These are phyloP conservation scores for Drosophila atroscutellata DNA, from an alignment of 2,888 invertebrate genomes.

Conservation along the genomic window DNA sequence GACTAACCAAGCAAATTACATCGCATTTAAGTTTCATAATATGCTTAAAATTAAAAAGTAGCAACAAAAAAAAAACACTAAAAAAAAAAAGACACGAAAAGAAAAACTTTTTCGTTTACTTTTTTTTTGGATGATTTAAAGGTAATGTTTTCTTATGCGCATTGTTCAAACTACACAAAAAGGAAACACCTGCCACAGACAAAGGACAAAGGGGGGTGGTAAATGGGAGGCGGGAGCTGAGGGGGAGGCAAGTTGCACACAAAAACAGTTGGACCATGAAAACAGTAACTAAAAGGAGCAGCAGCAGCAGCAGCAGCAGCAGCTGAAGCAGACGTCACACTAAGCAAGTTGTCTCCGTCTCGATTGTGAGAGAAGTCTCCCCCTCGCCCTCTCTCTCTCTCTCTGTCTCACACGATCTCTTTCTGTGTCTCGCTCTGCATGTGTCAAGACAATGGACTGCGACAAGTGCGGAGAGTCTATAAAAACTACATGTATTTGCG, in stretches of 20 bases:
- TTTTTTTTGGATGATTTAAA: slow-evolving; percentile 35
- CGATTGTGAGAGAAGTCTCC: background rate
- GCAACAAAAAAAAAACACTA: background rate
- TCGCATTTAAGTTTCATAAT: slow-evolving; percentile 76
- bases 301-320: slow-evolving; percentile 31
- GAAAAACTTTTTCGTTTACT: slow-evolving; percentile 28
- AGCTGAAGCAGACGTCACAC: slow-evolving; percentile 40
- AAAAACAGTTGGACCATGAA: slow-evolving; percentile 62
- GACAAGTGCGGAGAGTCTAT: slow-evolving; percentile 75
- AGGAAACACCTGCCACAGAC: slow-evolving; percentile 55
- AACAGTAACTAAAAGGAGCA: slow-evolving; percentile 63
- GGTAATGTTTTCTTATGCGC: slow-evolving; percentile 52
- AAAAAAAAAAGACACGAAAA: slow-evolving; percentile 1
- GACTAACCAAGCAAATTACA: slow-evolving; percentile 68
- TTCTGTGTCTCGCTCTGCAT: slow-evolving; percentile 3
- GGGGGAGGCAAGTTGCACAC: background rate
- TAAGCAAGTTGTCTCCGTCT: slow-evolving; percentile 52
- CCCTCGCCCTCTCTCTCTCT: background rate
- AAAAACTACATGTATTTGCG: slow-evolving; percentile 62
- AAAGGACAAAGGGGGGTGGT: slow-evolving; percentile 5
- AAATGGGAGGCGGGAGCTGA: background rate
- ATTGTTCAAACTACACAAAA: slow-evolving; percentile 54
- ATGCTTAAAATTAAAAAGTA: slow-evolving; percentile 68
- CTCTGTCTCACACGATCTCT: background rate
- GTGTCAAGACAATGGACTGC: slow-evolving; percentile 72